phyloP scores from a whole-genome alignment of 2,888 invertebrate species.

The Notodonta dromedarius region DNA sequence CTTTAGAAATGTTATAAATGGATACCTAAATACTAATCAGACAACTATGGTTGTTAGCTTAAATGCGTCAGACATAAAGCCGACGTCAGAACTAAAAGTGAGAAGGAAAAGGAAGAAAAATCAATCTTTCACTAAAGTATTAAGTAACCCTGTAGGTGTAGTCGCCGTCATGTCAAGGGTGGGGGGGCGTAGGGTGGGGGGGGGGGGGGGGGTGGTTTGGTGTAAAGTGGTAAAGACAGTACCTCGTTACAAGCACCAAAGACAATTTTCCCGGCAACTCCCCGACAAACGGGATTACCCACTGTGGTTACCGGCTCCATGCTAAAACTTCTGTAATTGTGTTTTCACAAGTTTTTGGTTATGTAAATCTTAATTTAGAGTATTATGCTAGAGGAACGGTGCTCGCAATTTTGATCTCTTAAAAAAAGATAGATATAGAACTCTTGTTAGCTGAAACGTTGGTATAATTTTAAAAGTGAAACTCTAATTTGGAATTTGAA shows the following conservation, averaged over 20 bases:
- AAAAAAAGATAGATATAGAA: constrained; percentile 21
- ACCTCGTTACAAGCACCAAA: constrained; percentile 67
- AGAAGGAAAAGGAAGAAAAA: too few species aligned
- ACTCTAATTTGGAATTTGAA: too few species aligned
- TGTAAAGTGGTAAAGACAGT: constrained; percentile 48
- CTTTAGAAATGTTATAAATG: too few species aligned
- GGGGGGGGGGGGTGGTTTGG: background rate
- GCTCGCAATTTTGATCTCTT: constrained; percentile 34
- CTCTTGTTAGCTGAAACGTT: constrained; percentile 28
- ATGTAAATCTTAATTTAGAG: constrained; percentile 73
- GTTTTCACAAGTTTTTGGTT: constrained; percentile 73
- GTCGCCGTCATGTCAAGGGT: too few species aligned
- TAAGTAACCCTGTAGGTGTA: too few species aligned
- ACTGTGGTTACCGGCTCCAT: constrained; percentile 65
- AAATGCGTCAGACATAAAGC: too few species aligned
- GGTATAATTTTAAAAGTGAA: background rate
- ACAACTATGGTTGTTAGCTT: too few species aligned
- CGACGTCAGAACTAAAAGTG: too few species aligned
- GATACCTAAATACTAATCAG: too few species aligned
- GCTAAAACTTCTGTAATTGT: constrained; percentile 79
- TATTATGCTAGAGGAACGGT: constrained; percentile 51
- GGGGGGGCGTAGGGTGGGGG: too few species aligned
- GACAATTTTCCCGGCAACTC: constrained; percentile 76
- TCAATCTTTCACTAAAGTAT: too few species aligned
- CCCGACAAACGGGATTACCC: constrained; percentile 76